These are phyloP conservation scores for Pterostichus madidus DNA, from an alignment of 2,888 invertebrate genomes.

Conservation along the genomic window DNA sequence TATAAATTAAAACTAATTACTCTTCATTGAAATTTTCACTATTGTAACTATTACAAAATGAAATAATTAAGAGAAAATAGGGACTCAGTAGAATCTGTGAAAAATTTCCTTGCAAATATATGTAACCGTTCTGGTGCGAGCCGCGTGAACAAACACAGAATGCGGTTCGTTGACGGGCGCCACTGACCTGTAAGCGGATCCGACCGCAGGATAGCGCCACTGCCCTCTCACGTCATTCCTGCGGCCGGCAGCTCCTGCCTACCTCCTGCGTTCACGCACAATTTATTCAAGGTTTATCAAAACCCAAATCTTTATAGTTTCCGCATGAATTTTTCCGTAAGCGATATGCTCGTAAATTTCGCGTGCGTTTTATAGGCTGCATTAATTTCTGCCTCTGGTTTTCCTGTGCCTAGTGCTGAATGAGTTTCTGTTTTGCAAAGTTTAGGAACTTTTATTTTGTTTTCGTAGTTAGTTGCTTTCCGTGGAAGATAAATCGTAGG, in stretches of 20 bases:
- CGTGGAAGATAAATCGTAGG: slow-evolving; percentile 1
- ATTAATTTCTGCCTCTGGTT: slow-evolving; percentile 60
- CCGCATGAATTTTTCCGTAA: slow-evolving; percentile 69
- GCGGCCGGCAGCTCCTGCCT: slow-evolving; percentile 8
- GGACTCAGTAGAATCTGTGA: background rate
- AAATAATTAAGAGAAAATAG: too few relatives aligned
- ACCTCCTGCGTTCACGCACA: slow-evolving; percentile 68
- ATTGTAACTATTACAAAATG: too few relatives aligned
- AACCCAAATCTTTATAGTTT: slow-evolving; percentile 69
- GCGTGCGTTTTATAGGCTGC: slow-evolving; percentile 61
- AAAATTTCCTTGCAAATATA: background rate
- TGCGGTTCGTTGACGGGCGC: slow-evolving; percentile 37
- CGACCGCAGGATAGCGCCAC: slow-evolving; percentile 12
- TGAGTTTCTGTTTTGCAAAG: slow-evolving; percentile 1
- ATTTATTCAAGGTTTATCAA: slow-evolving; percentile 69
- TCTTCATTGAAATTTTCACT: too few relatives aligned
- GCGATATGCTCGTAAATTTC: slow-evolving; percentile 67
- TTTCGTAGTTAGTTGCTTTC: slow-evolving; percentile 19
- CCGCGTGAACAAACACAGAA: slow-evolving; percentile 12
- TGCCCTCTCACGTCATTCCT: slow-evolving; percentile 37
- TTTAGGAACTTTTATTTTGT: slow-evolving; percentile 32
- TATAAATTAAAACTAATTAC: too few relatives aligned
- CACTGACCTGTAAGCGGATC: slow-evolving; percentile 44
- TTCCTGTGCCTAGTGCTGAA: background rate
- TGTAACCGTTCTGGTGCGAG: background rate